A percentile compares a stretch with the other conserved stretches of the same genome.
Evolutionary conservation across 1,140 invertebrate species (phyloP).

Genomic region (Nasonia giraulti): DNA sequence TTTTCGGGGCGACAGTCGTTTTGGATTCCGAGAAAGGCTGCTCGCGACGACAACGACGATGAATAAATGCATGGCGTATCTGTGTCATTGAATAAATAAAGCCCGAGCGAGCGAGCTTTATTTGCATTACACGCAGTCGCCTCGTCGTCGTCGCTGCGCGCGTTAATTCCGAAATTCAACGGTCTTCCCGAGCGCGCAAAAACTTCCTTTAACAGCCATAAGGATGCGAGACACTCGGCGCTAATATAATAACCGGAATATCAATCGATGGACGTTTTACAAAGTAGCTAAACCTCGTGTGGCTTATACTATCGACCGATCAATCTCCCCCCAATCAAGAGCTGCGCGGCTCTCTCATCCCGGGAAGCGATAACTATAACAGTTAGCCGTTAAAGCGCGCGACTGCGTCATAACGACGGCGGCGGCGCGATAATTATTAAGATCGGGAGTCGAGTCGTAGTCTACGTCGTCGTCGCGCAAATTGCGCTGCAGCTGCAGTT

Average conservation of each 20-base stretch:
- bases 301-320: conserved; percentile 25
- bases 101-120: neutral
- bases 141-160: neutral
- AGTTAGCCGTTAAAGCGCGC: neutral
- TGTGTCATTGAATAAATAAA: conserved; percentile 22
- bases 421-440: conserved; percentile 32
- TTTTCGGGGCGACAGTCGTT: conserved; percentile 9
- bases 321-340: conserved; percentile 16
- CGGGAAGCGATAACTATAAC: conserved; percentile 1
- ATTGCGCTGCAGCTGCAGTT: conserved; percentile 26
- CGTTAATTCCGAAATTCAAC: neutral
- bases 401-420: neutral
- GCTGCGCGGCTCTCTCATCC: neutral
- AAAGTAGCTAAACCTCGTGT: too few species aligned
- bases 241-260: too few species aligned
- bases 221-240: too few species aligned
- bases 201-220: neutral
- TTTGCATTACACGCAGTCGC: neutral
- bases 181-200: neutral
- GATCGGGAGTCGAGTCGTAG: neutral
- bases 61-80: conserved; percentile 43
- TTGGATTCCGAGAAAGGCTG: conserved; percentile 30
- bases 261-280: too few species aligned
- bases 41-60: conserved; percentile 8
- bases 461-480: neutral